phyloP scores from a whole-genome alignment of 2,888 invertebrate genomes.

The Chloroclystis v-ata region DNA sequence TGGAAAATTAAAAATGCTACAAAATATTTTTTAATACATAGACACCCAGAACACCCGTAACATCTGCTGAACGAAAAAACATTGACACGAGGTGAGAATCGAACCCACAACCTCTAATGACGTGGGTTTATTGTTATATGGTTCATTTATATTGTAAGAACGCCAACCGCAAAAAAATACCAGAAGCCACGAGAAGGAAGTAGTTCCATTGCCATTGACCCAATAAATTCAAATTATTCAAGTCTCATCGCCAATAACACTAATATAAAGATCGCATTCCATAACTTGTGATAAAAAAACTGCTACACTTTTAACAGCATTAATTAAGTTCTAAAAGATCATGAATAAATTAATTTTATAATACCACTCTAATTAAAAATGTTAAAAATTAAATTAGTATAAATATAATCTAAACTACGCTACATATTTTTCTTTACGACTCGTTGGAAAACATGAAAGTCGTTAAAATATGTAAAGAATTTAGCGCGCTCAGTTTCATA shows the following conservation, averaged over 20 bases:
- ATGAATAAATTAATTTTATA: conserved; percentile 26
- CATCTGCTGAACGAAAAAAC: too few relatives aligned
- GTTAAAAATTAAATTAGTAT: background rate
- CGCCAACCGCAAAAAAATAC: too few relatives aligned
- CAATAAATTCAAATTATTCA: background rate
- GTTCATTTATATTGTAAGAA: too few relatives aligned
- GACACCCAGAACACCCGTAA: too few relatives aligned
- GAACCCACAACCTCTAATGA: too few relatives aligned
- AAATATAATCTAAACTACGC: background rate
- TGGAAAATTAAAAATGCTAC: too few relatives aligned
- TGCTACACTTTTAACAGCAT: conserved; percentile 31
- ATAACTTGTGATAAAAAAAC: conserved; percentile 11
- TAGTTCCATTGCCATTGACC: background rate
- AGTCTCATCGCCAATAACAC: background rate
- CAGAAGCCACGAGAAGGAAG: background rate
- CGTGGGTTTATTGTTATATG: too few relatives aligned
- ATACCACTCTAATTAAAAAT: conserved; percentile 21
- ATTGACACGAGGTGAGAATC: too few relatives aligned
- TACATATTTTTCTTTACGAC: background rate
- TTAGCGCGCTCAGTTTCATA: background rate
- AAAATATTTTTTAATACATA: too few relatives aligned
- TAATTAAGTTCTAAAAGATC: conserved; percentile 25
- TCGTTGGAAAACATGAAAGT: background rate
- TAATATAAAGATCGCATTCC: background rate
- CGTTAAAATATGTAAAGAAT: background rate